Evolutionary conservation across 2,888 invertebrate genomes (phyloP), one percentile per base, ranked within the genome.

Genomic region (Xestia rhomboidea): DNA sequence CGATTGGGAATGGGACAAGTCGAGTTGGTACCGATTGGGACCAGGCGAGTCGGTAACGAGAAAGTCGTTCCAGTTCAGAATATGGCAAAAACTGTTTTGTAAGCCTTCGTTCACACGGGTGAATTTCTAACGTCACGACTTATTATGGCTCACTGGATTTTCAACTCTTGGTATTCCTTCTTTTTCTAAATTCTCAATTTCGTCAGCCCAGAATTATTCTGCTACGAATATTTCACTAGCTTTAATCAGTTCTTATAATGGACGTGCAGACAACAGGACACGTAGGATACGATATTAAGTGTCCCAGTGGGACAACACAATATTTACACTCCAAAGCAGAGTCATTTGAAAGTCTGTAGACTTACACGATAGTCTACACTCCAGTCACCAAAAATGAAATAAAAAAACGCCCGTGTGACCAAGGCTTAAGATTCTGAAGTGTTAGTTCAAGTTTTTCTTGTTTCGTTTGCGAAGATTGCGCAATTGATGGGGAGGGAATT

Each of bases 1-100:
- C 83, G 83, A 83, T 80, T 74, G 79, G 77, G 77, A 87, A 79
- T 79, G 79, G 77, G 73, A 86, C 80, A 63, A 78, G 57, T 54
- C 34, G 49, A 76, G 81, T 66, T 70, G 62, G 68, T 51, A 72
- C 62, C 77, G 80, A 83, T 87, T 73, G 83, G 73, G 57, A 76
- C 30, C 1, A 30, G n/a, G n/a, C 38, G 51, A 68, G 68, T 73
- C 68, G 68, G 63, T 54, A 81, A 76, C 73, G 83, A 81, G 57
- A 76, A 83, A 83, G 38, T 57, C 68, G 49, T 72, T 74, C 57
- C 51, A 74, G 46, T 71, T 71, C 60, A 57, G 73, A 73, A 69
- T 77, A 68, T 60, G 63, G 63, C 38, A 70, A 69, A 67, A 86
- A 69, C 34, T 66, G 44, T 70, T 69, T 72, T 34, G 68, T 51